phyloP scores from a whole-genome alignment of 2,888 invertebrate genomes.

The Oxystoma pomonae region DNA sequence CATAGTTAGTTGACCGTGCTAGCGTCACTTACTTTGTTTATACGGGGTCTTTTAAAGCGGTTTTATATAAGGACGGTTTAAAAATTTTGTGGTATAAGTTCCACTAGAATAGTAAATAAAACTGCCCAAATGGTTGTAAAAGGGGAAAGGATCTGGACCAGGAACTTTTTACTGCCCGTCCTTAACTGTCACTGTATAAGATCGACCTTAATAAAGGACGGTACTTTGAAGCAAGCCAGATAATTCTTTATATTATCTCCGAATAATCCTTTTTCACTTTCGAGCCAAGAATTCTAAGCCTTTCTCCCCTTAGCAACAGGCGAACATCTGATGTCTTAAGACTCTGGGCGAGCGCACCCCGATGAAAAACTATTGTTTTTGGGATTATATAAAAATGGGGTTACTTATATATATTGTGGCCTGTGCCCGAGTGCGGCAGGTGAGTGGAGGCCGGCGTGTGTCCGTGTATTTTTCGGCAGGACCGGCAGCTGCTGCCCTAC shows the following conservation, averaged over 20 bases:
- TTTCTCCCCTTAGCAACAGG: not conserved
- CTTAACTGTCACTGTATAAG: not conserved
- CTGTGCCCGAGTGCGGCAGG: constrained; percentile 41
- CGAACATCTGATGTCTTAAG: not conserved
- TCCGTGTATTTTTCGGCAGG: constrained; percentile 37
- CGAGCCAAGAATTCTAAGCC: not conserved
- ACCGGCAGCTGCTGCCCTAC: not conserved
- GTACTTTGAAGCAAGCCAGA: not conserved
- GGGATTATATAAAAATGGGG: constrained; percentile 13
- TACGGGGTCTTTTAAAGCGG: too few relatives aligned
- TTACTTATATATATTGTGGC: constrained; percentile 30
- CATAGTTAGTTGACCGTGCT: too few relatives aligned
- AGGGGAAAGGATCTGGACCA: too few relatives aligned
- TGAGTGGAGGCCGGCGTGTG: constrained; percentile 51
- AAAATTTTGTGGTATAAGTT: too few relatives aligned
- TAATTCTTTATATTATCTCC: too few relatives aligned
- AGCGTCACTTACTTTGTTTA: too few relatives aligned
- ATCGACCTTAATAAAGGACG: not conserved
- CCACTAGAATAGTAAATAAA: too few relatives aligned
- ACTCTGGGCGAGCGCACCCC: not conserved
- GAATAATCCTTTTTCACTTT: too few relatives aligned
- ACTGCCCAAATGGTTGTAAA: too few relatives aligned
- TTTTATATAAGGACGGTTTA: too few relatives aligned
- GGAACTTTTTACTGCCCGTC: not conserved
- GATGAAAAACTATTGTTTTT: not conserved